Conservation (phyloP, 2,113 vertebrate species). For the Callipepla squamata region DNA sequence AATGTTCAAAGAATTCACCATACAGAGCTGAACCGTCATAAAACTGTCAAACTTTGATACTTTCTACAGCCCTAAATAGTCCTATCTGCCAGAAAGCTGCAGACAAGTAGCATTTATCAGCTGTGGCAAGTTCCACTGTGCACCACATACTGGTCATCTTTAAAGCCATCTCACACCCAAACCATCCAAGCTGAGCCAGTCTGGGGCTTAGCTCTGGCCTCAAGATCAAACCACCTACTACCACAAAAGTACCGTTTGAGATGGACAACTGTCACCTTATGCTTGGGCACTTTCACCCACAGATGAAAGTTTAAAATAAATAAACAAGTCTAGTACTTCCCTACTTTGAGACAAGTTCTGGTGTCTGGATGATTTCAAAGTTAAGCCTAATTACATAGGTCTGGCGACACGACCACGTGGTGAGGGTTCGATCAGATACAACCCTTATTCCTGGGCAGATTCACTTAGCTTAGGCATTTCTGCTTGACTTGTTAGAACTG, state of each 20-base stretch:
- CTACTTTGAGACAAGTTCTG: not conserved
- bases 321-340: not conserved
- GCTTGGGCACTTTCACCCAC: not conserved
- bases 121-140: not conserved
- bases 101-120: not conserved
- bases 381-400: not conserved
- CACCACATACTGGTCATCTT: not conserved
- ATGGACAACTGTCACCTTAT: not conserved
- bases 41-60: not conserved
- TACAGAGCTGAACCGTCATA: not conserved
- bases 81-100: not conserved
- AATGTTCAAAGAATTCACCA: not conserved
- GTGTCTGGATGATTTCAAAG: not conserved
- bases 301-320: not conserved
- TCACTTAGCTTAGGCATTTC: slow-evolving; percentile 26
- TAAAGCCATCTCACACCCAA: not conserved
- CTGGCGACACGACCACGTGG: not conserved
- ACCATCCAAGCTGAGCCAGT: not conserved
- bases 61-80: not conserved
- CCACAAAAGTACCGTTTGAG: not conserved
- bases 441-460: not conserved
- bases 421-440: slow-evolving; percentile 6
- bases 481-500: not conserved
- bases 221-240: not conserved
- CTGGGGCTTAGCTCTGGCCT: not conserved